Conservation (phyloP, 2,888 invertebrate genomes). For the Eristalis arbustorum region DNA sequence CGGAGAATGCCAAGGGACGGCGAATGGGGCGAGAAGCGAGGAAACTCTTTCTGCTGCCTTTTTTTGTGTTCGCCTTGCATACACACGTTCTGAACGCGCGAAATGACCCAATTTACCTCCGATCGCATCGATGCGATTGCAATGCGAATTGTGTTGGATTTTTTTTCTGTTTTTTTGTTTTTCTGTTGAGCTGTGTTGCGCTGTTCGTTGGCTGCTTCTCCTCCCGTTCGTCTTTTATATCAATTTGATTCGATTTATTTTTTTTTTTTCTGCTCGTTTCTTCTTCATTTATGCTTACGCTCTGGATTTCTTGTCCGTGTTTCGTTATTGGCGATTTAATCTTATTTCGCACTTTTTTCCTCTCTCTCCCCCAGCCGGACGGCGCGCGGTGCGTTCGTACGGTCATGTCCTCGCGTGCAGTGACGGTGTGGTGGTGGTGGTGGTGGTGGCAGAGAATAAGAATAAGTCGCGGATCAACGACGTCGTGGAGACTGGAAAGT, state of each 20-base stretch:
- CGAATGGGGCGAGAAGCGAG: not conserved
- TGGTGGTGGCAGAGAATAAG: not conserved
- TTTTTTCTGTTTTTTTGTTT: conserved; percentile 25
- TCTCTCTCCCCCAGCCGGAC: not conserved
- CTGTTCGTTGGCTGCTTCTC: not conserved
- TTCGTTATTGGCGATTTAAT: conserved; percentile 69
- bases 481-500: conserved; percentile 19
- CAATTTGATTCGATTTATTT: conserved; percentile 20
- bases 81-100: conserved; percentile 68
- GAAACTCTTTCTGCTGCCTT: not conserved
- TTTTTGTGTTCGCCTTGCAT: conserved; percentile 41
- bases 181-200: not conserved
- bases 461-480: conserved; percentile 15
- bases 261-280: conserved; percentile 4
- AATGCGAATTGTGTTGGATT: conserved; percentile 30
- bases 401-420: not conserved
- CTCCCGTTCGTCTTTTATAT: not conserved
- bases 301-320: conserved; percentile 47
- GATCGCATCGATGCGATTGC: conserved; percentile 69
- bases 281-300: conserved; percentile 44
- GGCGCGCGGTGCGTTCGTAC: conserved; percentile 19
- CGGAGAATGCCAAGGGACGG: conserved; percentile 53
- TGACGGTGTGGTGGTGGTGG: conserved; percentile 4
- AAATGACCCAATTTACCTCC: conserved; percentile 69
- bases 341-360: conserved; percentile 65